Conservation (phyloP, 2,113 vertebrate genomes). For the Parus major region DNA sequence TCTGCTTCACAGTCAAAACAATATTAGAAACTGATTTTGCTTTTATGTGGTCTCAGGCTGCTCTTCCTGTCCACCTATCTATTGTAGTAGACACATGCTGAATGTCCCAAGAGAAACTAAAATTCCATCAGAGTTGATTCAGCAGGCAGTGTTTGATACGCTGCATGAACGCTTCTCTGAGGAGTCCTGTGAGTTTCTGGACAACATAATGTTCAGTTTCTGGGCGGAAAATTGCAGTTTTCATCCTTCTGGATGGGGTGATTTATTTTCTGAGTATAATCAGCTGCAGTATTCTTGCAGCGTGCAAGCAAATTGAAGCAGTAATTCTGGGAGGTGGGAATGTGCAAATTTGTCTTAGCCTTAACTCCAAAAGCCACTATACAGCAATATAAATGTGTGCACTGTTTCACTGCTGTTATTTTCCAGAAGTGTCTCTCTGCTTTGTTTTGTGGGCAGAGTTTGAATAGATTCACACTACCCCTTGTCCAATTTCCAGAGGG, state of each 20-base stretch:
- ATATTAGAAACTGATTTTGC: conserved; percentile 14
- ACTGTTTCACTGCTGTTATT: conserved; percentile 33
- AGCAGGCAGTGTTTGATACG: background rate
- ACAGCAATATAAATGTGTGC: background rate
- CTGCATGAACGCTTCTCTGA: background rate
- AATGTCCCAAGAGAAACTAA: background rate
- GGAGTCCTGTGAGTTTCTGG: conserved; percentile 14
- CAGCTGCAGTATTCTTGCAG: conserved; percentile 15
- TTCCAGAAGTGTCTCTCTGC: conserved; percentile 50
- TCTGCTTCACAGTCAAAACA: conserved; percentile 43
- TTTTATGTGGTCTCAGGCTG: conserved; percentile 32
- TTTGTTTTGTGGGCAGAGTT: conserved; percentile 47
- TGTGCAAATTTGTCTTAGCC: conserved; percentile 41
- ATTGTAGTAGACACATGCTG: background rate
- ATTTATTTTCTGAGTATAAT: conserved; percentile 52
- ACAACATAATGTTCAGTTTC: background rate
- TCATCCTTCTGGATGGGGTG: conserved; percentile 20
- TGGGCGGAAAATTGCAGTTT: conserved; percentile 13
- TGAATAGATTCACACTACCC: background rate
- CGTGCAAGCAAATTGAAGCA: conserved; percentile 4
- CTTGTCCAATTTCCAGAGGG: conserved; percentile 11
- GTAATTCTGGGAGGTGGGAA: conserved; percentile 49
- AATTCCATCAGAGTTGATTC: background rate
- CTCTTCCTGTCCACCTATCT: conserved; percentile 34
- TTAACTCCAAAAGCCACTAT: conserved; percentile 12